phyloP scores from a whole-genome alignment of 2,888 invertebrate species.

The Morinoia aosen region DNA sequence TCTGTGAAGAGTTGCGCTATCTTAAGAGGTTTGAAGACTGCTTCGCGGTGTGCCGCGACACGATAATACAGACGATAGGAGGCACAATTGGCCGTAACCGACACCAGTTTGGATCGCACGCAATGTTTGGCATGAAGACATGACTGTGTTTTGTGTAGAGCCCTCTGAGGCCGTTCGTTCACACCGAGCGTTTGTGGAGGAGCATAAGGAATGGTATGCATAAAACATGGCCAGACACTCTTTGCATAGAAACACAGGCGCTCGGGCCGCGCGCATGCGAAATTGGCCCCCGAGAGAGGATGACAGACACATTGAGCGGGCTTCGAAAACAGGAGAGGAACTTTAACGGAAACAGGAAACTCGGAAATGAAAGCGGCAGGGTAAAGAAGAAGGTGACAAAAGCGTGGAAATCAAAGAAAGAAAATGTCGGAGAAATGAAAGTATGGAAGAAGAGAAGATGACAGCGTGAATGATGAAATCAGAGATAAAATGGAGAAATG shows the following conservation, averaged over 20 bases:
- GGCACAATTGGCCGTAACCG: slow-evolving; percentile 31
- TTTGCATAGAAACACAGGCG: slow-evolving; percentile 50
- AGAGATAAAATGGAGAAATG: background rate
- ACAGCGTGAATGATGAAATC: background rate
- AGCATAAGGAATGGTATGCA: slow-evolving; percentile 47
- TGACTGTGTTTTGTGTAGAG: background rate
- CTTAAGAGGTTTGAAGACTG: background rate
- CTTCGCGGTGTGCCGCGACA: background rate
- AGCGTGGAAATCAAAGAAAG: background rate
- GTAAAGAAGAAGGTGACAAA: background rate
- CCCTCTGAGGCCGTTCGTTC: slow-evolving; percentile 30
- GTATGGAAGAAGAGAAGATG: background rate
- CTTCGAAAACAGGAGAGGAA: background rate
- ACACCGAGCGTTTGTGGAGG: slow-evolving; percentile 50
- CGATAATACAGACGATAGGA: slow-evolving; percentile 27
- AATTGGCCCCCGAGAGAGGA: slow-evolving; percentile 12
- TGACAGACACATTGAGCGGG: background rate
- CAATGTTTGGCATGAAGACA: slow-evolving; percentile 51
- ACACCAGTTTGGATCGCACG: slow-evolving; percentile 32
- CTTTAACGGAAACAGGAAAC: background rate
- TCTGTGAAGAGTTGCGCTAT: slow-evolving; percentile 5
- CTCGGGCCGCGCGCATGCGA: slow-evolving; percentile 8
- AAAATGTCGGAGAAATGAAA: background rate
- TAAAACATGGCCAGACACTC: slow-evolving; percentile 46
- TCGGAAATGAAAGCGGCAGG: background rate